These are phyloP conservation scores for Eremophila alpestris DNA, from an alignment of 2,797 vertebrate species.

Conservation along the genomic window DNA sequence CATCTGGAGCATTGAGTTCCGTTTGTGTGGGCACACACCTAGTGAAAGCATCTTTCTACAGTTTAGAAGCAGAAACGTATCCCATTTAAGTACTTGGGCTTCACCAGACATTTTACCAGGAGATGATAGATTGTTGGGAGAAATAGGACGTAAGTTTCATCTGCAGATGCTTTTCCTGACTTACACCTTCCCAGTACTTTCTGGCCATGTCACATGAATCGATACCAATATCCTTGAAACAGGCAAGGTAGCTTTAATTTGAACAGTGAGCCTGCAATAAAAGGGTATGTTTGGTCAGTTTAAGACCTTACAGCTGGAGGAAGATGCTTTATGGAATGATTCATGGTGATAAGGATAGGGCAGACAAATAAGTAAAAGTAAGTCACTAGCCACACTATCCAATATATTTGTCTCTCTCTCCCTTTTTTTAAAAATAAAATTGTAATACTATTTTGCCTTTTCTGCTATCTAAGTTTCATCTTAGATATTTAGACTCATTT, in stretches of 20 bases:
- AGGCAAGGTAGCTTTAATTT: slow-evolving; percentile 43
- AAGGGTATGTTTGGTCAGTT: slow-evolving; percentile 43
- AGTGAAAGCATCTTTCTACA: not conserved
- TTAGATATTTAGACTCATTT: not conserved
- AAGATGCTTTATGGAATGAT: slow-evolving; percentile 53
- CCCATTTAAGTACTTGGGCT: not conserved
- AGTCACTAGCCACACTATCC: not conserved
- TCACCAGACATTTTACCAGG: not conserved
- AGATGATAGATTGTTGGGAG: not conserved
- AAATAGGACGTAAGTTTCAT: not conserved
- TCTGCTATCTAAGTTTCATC: not conserved
- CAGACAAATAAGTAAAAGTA: not conserved
- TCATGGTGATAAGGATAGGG: slow-evolving; percentile 7
- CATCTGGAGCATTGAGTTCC: not conserved
- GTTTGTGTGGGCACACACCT: accelerated
- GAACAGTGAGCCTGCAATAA: slow-evolving; percentile 47
- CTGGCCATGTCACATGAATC: slow-evolving; percentile 36
- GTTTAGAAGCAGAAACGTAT: not conserved
- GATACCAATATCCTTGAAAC: slow-evolving; percentile 53
- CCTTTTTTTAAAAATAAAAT: not conserved
- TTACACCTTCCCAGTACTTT: slow-evolving; percentile 47
- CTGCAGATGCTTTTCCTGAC: slow-evolving; percentile 18
- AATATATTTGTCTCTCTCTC: not conserved
- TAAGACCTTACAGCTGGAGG: slow-evolving; percentile 44
- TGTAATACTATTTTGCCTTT: not conserved